Conservation (phyloP, 1,140 invertebrate species). For the Hycleus phaleratus region DNA sequence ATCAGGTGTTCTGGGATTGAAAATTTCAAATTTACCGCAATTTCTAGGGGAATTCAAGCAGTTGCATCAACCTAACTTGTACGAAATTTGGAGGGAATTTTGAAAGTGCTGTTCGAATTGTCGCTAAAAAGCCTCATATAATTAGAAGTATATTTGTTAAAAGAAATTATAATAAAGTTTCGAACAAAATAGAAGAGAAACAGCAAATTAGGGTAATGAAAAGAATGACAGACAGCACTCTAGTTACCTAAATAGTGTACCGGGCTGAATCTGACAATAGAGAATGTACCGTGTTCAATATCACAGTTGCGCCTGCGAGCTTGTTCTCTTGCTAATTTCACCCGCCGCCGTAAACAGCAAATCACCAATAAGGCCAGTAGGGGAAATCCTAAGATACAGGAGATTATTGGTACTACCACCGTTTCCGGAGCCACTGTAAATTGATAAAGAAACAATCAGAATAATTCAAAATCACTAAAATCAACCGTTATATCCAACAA, state of each 20-base stretch:
- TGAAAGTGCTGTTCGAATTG: too few relatives aligned
- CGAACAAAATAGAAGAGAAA: slow-evolving; percentile 16
- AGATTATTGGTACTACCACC: slow-evolving; percentile 81
- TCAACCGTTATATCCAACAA: background rate
- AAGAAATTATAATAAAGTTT: background rate
- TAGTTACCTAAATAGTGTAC: slow-evolving; percentile 61
- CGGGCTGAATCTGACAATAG: slow-evolving; percentile 67
- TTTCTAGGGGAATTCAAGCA: too few relatives aligned
- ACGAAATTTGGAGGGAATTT: too few relatives aligned
- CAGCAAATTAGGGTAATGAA: slow-evolving; percentile 16
- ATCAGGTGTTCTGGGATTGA: too few relatives aligned
- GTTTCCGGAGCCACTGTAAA: slow-evolving; percentile 76
- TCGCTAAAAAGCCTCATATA: too few relatives aligned
- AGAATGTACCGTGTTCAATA: slow-evolving; percentile 68
- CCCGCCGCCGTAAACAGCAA: slow-evolving; percentile 72
- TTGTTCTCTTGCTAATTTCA: slow-evolving; percentile 70
- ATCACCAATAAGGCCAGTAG: slow-evolving; percentile 76
- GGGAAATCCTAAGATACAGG: slow-evolving; percentile 82
- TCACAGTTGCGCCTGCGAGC: slow-evolving; percentile 70
- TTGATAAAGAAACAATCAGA: slow-evolving; percentile 14
- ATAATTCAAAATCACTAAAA: background rate
- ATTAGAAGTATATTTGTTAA: background rate
- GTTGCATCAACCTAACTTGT: too few relatives aligned
- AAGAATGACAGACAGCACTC: slow-evolving; percentile 1
- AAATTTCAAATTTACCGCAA: too few relatives aligned